These are phyloP conservation scores for Sphenopsis melanotis DNA, from an alignment of 2,797 vertebrate species.

Conservation along the genomic window DNA sequence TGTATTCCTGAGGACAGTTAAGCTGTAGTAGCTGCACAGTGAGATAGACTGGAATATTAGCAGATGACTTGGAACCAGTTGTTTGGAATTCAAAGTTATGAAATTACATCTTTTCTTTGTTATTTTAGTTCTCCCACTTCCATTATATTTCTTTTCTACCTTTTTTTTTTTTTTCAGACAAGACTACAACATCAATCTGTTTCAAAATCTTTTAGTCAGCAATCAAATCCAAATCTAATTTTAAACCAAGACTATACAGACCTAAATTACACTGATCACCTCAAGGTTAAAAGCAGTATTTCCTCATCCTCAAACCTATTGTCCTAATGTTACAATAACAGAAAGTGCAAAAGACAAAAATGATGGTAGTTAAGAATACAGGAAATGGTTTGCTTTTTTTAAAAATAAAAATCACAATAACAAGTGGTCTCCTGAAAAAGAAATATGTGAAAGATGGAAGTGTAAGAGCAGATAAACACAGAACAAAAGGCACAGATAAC, in stretches of 20 bases:
- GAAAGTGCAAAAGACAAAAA: neutral
- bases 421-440: accelerated
- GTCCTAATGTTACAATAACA: neutral
- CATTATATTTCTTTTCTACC: neutral
- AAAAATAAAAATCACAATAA: neutral
- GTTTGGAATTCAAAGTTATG: neutral
- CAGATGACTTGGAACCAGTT: neutral
- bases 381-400: neutral
- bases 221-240: neutral
- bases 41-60: neutral
- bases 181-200: too few relatives aligned
- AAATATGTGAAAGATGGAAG: neutral
- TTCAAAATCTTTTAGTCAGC: neutral
- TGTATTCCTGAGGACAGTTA: neutral
- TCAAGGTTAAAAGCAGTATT: neutral
- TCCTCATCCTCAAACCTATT: neutral
- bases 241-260: neutral
- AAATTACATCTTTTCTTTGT: neutral
- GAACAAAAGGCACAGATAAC: neutral
- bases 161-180: neutral
- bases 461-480: neutral
- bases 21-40: neutral
- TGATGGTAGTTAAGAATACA: neutral
- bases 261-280: neutral
- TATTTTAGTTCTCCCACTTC: neutral